These are phyloP conservation scores for Ostrea edulis DNA, from an alignment of 1,140 invertebrate genomes.

Conservation along the genomic window DNA sequence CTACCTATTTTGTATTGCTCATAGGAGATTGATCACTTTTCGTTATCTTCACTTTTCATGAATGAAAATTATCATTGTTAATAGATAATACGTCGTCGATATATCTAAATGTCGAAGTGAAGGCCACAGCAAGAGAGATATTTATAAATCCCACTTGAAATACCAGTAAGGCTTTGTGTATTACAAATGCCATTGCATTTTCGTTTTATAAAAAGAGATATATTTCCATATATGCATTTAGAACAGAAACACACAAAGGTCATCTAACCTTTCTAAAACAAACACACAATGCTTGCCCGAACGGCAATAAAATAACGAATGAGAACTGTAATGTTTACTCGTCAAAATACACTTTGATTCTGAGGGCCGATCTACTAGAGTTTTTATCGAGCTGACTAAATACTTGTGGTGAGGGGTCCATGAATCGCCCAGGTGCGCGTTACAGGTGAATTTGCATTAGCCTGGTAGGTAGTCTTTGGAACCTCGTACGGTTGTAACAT, in stretches of 20 bases:
- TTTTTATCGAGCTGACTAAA: conserved; percentile 13
- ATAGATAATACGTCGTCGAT: too few species aligned
- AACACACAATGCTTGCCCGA: background rate
- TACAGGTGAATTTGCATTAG: conserved; percentile 3
- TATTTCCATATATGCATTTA: background rate
- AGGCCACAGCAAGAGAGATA: too few species aligned
- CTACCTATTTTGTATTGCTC: too few species aligned
- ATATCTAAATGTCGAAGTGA: too few species aligned
- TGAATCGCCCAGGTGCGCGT: background rate
- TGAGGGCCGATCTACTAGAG: background rate
- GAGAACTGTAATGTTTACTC: background rate
- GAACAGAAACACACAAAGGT: background rate
- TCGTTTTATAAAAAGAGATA: too few species aligned
- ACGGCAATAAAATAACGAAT: conserved; percentile 14
- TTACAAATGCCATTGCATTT: background rate
- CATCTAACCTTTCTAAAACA: conserved; percentile 8
- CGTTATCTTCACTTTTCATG: too few species aligned
- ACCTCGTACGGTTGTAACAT: background rate
- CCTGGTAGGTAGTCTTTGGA: background rate
- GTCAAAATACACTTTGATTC: background rate
- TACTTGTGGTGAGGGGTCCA: conserved; percentile 4
- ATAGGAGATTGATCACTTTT: too few species aligned
- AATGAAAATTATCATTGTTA: too few species aligned
- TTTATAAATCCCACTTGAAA: background rate
- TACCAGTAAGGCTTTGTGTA: background rate